Conservation (phyloP, 2,113 vertebrate genomes). For the Gymnogyps californianus region DNA sequence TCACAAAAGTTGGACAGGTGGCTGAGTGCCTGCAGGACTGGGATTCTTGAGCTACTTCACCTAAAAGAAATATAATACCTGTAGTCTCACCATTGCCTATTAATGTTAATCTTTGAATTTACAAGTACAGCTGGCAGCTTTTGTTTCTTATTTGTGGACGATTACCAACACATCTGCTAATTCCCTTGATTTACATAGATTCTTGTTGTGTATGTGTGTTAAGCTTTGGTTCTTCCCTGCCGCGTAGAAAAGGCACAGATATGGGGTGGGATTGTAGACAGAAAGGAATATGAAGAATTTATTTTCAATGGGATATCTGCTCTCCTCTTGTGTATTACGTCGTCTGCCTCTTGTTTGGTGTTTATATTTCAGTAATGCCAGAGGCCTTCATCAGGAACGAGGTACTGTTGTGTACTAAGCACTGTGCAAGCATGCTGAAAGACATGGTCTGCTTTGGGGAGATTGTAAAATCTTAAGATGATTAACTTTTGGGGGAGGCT, state of each 20-base stretch:
- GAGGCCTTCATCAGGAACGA: not conserved
- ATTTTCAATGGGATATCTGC: not conserved
- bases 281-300: not conserved
- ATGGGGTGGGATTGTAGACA: not conserved
- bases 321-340: not conserved
- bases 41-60: not conserved
- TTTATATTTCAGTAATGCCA: not conserved
- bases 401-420: not conserved
- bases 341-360: not conserved
- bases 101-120: slow-evolving; percentile 2
- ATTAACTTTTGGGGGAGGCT: not conserved
- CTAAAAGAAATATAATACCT: not conserved
- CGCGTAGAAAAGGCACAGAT: not conserved
- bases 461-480: not conserved
- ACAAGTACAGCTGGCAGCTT: not conserved
- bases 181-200: not conserved
- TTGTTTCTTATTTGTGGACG: slow-evolving; percentile 15
- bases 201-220: not conserved
- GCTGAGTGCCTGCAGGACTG: not conserved
- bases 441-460: not conserved
- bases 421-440: not conserved
- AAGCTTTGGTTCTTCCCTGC: not conserved
- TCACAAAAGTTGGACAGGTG: not conserved
- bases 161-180: not conserved
- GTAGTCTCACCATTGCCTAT: not conserved